Percentiles rank a stretch among this genome's conserved stretches.
Evolutionary conservation across 2,888 invertebrate genomes (phyloP).

Genomic region (Dasysyrphus tricinctus): DNA sequence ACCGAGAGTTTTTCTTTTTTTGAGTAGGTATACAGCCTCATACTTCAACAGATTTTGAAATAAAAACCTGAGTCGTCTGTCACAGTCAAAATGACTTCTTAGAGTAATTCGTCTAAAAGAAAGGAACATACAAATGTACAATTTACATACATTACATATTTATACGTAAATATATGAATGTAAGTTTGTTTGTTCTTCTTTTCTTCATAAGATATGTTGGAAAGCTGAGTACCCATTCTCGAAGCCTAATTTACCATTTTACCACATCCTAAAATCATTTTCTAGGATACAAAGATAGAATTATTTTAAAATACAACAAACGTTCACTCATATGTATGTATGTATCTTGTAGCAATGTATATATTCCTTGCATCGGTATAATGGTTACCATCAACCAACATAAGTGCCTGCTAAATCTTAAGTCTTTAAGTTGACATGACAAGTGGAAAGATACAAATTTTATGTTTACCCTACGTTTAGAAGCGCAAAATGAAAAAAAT

Average conservation of each 20-base stretch:
- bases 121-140: too few relatives aligned
- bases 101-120: neutral
- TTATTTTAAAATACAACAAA: neutral
- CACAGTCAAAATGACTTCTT: constrained; percentile 5
- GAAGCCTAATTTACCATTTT: neutral
- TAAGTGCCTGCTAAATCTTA: constrained; percentile 6
- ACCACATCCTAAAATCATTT: neutral
- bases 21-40: too few relatives aligned
- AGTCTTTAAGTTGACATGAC: constrained; percentile 21
- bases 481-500: neutral
- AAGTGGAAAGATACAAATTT: constrained; percentile 10
- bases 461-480: neutral
- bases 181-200: neutral
- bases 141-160: too few relatives aligned
- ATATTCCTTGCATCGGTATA: neutral
- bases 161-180: too few relatives aligned
- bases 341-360: neutral
- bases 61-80: neutral
- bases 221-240: neutral
- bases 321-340: too few relatives aligned
- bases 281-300: neutral
- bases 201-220: neutral
- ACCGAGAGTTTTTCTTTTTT: neutral
- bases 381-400: constrained; percentile 7
- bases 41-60: neutral